phyloP scores from a whole-genome alignment of 2,888 invertebrate species.

The Actias luna region DNA sequence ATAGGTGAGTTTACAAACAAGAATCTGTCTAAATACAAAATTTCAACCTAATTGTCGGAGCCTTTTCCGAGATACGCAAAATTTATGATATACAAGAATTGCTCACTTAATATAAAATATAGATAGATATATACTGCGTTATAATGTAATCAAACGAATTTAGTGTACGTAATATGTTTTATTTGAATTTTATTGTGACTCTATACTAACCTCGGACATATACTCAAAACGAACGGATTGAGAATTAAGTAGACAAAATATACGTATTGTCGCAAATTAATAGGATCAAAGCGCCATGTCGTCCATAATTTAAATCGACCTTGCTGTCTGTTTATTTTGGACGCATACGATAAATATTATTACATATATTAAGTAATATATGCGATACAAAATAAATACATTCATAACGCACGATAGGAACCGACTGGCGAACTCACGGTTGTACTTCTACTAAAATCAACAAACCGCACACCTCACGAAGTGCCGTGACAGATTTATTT shows the following conservation, averaged over 20 bases:
- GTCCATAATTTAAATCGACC: constrained; percentile 12
- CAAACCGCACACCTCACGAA: constrained; percentile 47
- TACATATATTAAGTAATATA: constrained; percentile 17
- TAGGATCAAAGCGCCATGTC: constrained; percentile 19
- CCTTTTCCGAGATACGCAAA: no score
- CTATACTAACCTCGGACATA: background rate
- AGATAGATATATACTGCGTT: no score
- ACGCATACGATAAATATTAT: constrained; percentile 5
- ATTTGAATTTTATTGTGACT: background rate
- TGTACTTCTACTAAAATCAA: constrained; percentile 34
- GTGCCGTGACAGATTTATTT: constrained; percentile 62
- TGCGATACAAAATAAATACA: constrained; percentile 8
- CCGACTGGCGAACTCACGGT: constrained; percentile 10
- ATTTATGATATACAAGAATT: no score
- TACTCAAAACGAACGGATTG: background rate
- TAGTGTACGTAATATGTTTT: background rate
- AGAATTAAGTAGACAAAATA: constrained; percentile 7
- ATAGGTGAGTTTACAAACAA: no score
- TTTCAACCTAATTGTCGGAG: no score
- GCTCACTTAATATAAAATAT: no score
- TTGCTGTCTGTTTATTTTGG: constrained; percentile 17
- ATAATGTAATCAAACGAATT: background rate
- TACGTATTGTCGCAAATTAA: constrained; percentile 15
- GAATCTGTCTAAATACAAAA: no score
- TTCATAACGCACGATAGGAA: constrained; percentile 10